Evolutionary conservation across 2,113 vertebrate species (phyloP), one percentile per base, ranked within the genome.

Genomic region (Cyprinodon variegatus): DNA sequence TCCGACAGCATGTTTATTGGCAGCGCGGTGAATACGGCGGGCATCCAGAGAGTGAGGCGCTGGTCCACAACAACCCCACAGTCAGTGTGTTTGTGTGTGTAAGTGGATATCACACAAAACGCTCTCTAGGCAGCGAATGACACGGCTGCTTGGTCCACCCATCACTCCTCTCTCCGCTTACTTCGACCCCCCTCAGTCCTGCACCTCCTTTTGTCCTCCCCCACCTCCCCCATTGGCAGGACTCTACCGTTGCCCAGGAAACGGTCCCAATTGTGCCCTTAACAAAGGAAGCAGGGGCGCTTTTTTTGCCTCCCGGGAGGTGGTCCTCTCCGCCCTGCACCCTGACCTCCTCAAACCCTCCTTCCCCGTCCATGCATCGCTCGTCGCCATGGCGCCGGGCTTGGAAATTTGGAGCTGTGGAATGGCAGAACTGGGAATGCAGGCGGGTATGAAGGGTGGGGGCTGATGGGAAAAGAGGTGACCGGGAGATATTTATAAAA

Each of bases 251-350:
- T 94, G 88, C 94, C 92, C 61, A 70, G 93, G 94, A 92, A 95
- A 95, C 93, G 0, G 80, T 93, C 90, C 88, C 92, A 83, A 94
- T 95, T 95, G 94, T 95, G 89, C 82, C 64, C 72, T 81, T 92
- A 94, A 94, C 94, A 95, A 95, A 92, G 78, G 91, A 82, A 87
- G 88, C 81, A 29, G 78, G 83, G 85, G 86, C 90, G 91, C 93
- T 93, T 90, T 72, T 39, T 61, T 91, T 83, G 83, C 86, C 88
- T 92, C 90, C 78, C 83, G 69, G 93, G 91, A 94, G 94, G 94
- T 92, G 92, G 92, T 93, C 93, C 83, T 80, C 90, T 90, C 88
- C 87, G 65, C 87, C 86, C 89, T 78, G 86, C 85, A 85, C 93
- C 91, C 89, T 94, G 94, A 95, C 94, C 94, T 89, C 86, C 81